Base-by-base conservation (phyloP, 2,797 vertebrate species). In the Silurus lanzhouensis region DNA sequence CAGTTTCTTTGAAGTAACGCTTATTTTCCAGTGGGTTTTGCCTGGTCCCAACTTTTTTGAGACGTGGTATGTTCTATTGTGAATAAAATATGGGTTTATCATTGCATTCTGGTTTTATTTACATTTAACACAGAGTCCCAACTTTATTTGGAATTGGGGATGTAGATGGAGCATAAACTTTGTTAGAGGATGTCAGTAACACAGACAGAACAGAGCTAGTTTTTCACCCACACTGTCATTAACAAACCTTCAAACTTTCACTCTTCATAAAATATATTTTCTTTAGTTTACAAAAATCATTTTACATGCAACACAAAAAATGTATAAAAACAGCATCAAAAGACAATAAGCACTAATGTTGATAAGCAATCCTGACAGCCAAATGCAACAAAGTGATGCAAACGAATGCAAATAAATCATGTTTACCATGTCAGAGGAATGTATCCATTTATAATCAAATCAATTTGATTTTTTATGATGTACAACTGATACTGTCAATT, bases 201-300 rank as follows among this genome's bases (percentile, higher is more conserved):
- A 48, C 66, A 76, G 46, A 66, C 22, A 20, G n/a, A 13, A 57
- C 13, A 19, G 52, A 46, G 52, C n/a, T 48, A 19, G 12, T 31
- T 4, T 58, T 19, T 13, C 2, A 57, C 4, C 48, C 22, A 75
- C n/a, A 75, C 1, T 31, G 38, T 38, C 9, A 60, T 60, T 22
- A 20, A 60, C 22, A 52, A 52, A 52, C 48, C 48, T 52, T 52
- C 48, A 44, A 14, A 63, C 57, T 44, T 60, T 70, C 90, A 90
- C 87, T 88, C 86, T 92, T 91, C 89, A 92, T 93, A 95, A 95
- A 95, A 95, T 94, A 94, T 91, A 91, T 92, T 93, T 95, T 90
- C 92, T 92, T 92, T 84, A 90, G 89, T 87, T 91, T 93, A 93
- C 92, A 95, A 95, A 94, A 93, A 90, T 89, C 89, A 93, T 93